A percentile compares a stretch with the other conserved stretches of the same genome.
These are phyloP conservation scores for Antheraea mylitta DNA, from an alignment of 1,140 invertebrate species.

Conservation along the genomic window DNA sequence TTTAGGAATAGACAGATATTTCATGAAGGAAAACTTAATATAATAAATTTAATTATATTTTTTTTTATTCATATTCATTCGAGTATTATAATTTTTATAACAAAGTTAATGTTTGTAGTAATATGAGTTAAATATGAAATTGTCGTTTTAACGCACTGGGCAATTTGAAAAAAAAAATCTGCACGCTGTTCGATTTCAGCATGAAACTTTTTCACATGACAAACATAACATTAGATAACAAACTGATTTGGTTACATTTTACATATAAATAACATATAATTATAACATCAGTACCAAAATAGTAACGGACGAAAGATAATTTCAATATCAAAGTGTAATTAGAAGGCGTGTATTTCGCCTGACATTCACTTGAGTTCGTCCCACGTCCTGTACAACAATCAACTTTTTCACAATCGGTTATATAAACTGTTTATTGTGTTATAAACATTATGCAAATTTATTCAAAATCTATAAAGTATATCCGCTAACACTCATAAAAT, in stretches of 20 bases:
- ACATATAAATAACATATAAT: background rate
- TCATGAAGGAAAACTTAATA: background rate
- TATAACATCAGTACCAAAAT: background rate
- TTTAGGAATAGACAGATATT: constrained; percentile 17
- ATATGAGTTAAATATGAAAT: no score
- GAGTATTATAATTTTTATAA: no score
- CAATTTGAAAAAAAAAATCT: no score
- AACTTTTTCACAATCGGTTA: background rate
- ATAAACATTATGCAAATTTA: constrained; percentile 2
- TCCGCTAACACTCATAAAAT: constrained; percentile 2
- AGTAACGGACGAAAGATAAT: constrained; percentile 7
- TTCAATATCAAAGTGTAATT: constrained; percentile 2
- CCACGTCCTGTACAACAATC: background rate
- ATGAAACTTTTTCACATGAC: no score
- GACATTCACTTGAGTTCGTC: background rate
- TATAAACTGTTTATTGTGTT: background rate
- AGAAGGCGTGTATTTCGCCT: constrained; percentile 9
- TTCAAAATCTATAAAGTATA: background rate
- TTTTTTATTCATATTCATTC: no score
- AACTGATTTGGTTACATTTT: no score
- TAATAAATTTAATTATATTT: background rate
- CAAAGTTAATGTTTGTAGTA: no score
- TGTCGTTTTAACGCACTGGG: no score
- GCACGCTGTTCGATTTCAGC: no score
- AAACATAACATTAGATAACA: background rate